Evolutionary conservation across 2,888 invertebrate genomes (phyloP).

Genomic region (Selenia dentaria): DNA sequence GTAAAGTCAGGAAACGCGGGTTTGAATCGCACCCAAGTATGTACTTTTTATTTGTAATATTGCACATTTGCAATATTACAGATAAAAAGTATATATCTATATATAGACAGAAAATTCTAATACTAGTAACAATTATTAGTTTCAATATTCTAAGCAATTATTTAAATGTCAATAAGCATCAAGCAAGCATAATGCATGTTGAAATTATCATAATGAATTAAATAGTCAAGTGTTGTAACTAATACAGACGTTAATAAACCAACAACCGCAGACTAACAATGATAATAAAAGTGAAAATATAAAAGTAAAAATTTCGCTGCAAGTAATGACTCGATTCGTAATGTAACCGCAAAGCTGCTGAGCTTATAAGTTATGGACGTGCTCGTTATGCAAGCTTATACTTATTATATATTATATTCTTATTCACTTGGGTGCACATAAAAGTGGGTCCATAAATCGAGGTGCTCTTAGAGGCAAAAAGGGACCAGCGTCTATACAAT

Average conservation of each 20-base stretch:
- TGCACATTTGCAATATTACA: too few species aligned
- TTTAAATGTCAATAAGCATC: too few species aligned
- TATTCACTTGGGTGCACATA: slow-evolving; percentile 24
- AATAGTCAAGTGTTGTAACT: too few species aligned
- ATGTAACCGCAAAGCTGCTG: slow-evolving; percentile 10
- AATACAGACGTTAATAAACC: slow-evolving; percentile 24
- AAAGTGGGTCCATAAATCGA: slow-evolving; percentile 27
- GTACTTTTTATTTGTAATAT: too few species aligned
- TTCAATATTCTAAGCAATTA: too few species aligned
- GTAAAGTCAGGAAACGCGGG: too few species aligned
- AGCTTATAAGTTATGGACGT: slow-evolving; percentile 24
- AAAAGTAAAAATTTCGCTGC: slow-evolving; percentile 5
- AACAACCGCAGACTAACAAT: background rate
- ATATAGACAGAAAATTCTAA: too few species aligned
- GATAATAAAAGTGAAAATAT: background rate
- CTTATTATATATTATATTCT: slow-evolving; percentile 26
- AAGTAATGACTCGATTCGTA: slow-evolving; percentile 14
- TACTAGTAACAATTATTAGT: too few species aligned
- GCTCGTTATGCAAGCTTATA: slow-evolving; percentile 23
- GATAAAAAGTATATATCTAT: too few species aligned
- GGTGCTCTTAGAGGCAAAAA: slow-evolving; percentile 27
- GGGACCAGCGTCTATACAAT: slow-evolving; percentile 21
- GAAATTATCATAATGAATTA: too few species aligned
- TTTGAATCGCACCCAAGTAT: too few species aligned
- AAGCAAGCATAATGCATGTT: too few species aligned